These are phyloP conservation scores for Pocillopora meandrina DNA, from an alignment of 92 coral and sea anemone genomes.

Conservation along the genomic window DNA sequence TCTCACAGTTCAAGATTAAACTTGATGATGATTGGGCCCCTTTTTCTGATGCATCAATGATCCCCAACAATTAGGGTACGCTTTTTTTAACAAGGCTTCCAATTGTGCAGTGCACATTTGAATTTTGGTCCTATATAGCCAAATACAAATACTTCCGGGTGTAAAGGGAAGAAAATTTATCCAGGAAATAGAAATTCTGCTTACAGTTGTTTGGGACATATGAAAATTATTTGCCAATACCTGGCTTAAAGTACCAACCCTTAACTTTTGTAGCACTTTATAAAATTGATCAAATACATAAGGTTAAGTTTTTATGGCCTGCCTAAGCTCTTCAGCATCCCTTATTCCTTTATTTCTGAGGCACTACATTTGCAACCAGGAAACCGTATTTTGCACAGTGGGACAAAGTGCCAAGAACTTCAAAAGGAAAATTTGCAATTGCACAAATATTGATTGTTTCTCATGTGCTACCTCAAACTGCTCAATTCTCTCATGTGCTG, in stretches of 20 bases:
- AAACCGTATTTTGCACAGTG: constrained; percentile 12
- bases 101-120: too few species aligned
- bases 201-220: constrained; percentile 19
- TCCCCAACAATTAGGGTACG: too few species aligned
- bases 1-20: too few species aligned
- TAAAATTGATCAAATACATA: constrained; percentile 43
- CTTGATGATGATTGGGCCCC: too few species aligned
- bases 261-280: constrained; percentile 29
- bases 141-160: constrained; percentile 5
- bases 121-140: too few species aligned
- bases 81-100: too few species aligned
- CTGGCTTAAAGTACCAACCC: constrained; percentile 37
- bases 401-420: neutral
- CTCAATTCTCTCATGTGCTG: constrained; percentile 46
- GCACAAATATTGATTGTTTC: too few species aligned
- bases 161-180: constrained; percentile 45
- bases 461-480: too few species aligned
- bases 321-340: constrained; percentile 21
- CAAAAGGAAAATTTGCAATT: neutral
- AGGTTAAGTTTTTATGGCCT: constrained; percentile 10
- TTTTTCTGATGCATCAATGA: too few species aligned
- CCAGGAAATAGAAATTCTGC: constrained; percentile 46
- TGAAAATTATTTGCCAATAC: constrained; percentile 37
- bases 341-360: constrained; percentile 26
- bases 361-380: constrained; percentile 16